Evolutionary conservation across 2,113 vertebrate genomes (phyloP).

Genomic region (Nansenia antarctica): DNA sequence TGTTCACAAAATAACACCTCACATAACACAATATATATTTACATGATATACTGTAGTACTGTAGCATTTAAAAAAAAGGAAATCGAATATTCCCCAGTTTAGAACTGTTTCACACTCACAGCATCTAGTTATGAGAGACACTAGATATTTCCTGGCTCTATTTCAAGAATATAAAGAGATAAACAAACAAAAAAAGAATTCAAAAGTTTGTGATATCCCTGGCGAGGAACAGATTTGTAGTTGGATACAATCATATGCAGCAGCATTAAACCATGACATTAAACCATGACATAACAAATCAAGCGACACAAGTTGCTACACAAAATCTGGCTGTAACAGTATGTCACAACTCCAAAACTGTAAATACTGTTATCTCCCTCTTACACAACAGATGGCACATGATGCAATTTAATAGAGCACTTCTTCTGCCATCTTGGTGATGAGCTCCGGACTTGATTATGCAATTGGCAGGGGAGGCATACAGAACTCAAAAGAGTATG

Average conservation of each 20-base stretch:
- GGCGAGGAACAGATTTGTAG: constrained; percentile 40
- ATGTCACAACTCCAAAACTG: constrained; percentile 56
- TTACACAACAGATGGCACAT: constrained; percentile 70
- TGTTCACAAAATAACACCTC: too few relatives aligned
- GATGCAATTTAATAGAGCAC: constrained; percentile 67
- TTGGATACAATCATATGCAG: constrained; percentile 39
- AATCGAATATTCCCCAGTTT: too few relatives aligned
- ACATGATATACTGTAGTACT: too few relatives aligned
- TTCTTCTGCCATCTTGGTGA: constrained; percentile 69
- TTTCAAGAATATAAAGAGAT: too few relatives aligned
- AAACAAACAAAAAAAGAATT: not conserved
- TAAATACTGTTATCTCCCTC: constrained; percentile 74
- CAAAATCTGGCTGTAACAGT: constrained; percentile 13
- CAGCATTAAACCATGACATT: constrained; percentile 63
- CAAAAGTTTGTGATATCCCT: constrained; percentile 33
- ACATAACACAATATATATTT: too few relatives aligned
- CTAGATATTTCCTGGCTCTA: too few relatives aligned
- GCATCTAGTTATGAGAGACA: too few relatives aligned
- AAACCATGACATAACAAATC: too few relatives aligned
- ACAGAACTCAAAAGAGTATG: constrained; percentile 40
- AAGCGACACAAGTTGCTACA: too few relatives aligned
- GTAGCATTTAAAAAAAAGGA: too few relatives aligned
- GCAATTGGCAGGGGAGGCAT: constrained; percentile 59
- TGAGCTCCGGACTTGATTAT: constrained; percentile 70
- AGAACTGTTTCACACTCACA: too few relatives aligned